Base-by-base conservation (phyloP, 2,797 vertebrate species). In the Acanthurus leucopareius region DNA sequence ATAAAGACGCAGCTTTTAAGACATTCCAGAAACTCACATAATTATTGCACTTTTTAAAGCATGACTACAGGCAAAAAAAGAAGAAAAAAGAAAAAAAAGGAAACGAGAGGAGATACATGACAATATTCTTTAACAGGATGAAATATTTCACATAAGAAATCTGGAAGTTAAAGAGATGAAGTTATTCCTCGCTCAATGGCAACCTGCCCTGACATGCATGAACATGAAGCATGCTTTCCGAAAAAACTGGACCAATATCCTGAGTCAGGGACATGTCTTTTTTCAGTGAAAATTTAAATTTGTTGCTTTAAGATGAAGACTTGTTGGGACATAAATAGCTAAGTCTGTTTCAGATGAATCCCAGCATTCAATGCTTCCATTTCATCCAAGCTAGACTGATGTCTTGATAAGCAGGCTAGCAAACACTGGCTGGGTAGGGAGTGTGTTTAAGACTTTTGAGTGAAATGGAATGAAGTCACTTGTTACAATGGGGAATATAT, bases 41-140 rank as follows among this genome's bases (percentile, higher is more conserved):
- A 44, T 84, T 88, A 88, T 90, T 89, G 90, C 88, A 90, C 87
- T 77, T 84, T 69, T 77, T 28, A 74, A 79, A 85, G 73, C 58
- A 57, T 65, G 65, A 72, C 20, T 52, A 51, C 48, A 60, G 53
- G 48, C 20, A 44, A 6, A 6, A 6, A 11, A 5, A 57, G 4
- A 52, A 52, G 10, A 53, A 22, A 20, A 52, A 10, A 53, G 4
- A 66, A 48, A 51, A 32, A 8, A 10, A 32, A 3, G 17, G 28
- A 25, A 53, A 60, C 59, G 38, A 56, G 53, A 5, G 3, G 44
- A 63, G 44, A 42, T 20, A 44, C 44, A 40, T 16, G 15, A 53
- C 53, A 59, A 22, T 10, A 42, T 22, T 48, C 20, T 49, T n/a
- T n/a, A 35, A 15, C 4, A 1, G 67, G 13, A 59, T 17, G 7